Percentiles rank a stretch among this genome's conserved stretches.
Conservation (phyloP, 1,140 invertebrate species). For the Lamellibrachia luymesi region DNA sequence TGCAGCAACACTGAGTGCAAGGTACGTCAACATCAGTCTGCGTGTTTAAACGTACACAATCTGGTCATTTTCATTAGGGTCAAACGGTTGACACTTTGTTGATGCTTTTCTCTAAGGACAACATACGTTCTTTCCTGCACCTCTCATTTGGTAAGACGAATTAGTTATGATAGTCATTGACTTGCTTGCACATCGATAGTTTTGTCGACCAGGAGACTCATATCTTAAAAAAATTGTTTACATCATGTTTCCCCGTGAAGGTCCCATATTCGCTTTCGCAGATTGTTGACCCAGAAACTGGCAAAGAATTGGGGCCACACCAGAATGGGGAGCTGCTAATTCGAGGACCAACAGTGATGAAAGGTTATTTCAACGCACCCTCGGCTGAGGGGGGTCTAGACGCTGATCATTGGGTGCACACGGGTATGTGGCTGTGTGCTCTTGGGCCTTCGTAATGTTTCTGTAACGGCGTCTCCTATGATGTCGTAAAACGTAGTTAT, state of each 20-base stretch:
- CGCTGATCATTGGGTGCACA: constrained; percentile 91
- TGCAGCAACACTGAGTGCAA: not conserved
- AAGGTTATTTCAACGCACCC: constrained; percentile 87
- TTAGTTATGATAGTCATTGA: no score
- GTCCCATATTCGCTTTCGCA: not conserved
- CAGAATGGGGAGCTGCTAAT: constrained; percentile 67
- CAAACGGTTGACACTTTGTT: no score
- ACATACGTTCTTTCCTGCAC: no score
- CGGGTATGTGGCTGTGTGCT: constrained; percentile 62
- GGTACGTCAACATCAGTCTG: not conserved
- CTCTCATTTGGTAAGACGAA: no score
- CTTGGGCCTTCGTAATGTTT: no score
- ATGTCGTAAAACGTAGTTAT: no score
- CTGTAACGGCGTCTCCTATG: no score
- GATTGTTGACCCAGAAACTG: constrained; percentile 23
- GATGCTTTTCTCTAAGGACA: no score
- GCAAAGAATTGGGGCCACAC: constrained; percentile 15
- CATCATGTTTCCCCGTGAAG: not conserved
- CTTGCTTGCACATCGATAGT: not conserved
- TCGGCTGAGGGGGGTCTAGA: constrained; percentile 79
- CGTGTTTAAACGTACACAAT: not conserved
- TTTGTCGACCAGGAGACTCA: not conserved
- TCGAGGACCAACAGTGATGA: constrained; percentile 77
- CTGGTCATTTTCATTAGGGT: no score
- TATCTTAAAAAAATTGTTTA: not conserved